Conservation (phyloP, 1,140 invertebrate genomes). For the Mercenaria mercenaria region DNA sequence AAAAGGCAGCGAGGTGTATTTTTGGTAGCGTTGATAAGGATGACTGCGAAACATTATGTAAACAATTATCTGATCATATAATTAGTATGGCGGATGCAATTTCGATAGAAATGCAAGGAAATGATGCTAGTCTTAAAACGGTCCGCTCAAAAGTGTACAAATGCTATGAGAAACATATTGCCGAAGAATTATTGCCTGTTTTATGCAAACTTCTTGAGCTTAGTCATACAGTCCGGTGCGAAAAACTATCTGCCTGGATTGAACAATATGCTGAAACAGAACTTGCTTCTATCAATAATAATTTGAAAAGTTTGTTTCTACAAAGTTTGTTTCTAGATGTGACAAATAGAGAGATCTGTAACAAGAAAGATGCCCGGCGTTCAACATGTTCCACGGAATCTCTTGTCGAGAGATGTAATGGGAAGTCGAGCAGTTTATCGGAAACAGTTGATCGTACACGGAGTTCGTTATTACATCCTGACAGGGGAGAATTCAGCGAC, state of each 20-base stretch:
- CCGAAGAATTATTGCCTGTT: constrained; percentile 5
- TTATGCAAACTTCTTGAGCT: constrained; percentile 12
- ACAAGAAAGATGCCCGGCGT: neutral
- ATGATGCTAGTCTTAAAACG: neutral
- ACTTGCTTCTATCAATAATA: neutral
- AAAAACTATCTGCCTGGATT: neutral
- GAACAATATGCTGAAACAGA: neutral
- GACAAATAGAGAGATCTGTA: neutral
- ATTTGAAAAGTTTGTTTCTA: neutral
- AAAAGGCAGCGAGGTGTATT: neutral
- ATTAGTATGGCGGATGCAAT: constrained; percentile 4
- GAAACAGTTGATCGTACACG: neutral
- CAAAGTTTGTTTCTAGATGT: neutral
- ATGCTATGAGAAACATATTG: constrained; percentile 30
- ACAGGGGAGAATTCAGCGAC: neutral
- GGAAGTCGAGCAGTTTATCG: neutral
- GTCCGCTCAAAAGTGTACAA: constrained; percentile 20
- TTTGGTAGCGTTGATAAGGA: neutral
- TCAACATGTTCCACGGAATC: neutral
- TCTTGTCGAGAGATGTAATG: neutral
- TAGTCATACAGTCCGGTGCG: neutral
- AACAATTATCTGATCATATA: constrained; percentile 2
- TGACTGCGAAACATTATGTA: constrained; percentile 27
- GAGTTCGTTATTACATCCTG: neutral
- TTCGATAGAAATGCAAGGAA: neutral